Conservation (phyloP, 2,113 vertebrate species). For the Rhagologus leucostigma region DNA sequence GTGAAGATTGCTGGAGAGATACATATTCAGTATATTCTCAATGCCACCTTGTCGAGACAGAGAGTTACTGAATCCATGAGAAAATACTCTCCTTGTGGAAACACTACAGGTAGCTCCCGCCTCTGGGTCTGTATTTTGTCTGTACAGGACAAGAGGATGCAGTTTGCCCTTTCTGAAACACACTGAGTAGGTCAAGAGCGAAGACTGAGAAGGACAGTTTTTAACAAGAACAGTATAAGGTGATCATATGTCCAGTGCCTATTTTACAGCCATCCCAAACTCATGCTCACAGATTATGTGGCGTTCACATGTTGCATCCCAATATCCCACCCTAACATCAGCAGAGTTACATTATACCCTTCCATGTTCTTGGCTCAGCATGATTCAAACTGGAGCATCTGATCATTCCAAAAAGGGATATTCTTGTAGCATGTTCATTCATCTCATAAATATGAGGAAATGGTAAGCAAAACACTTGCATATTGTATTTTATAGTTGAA, state of each 20-base stretch:
- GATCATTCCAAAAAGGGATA: background rate
- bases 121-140: background rate
- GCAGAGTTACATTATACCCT: background rate
- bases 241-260: background rate
- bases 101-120: background rate
- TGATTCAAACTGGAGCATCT: background rate
- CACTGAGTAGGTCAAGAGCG: background rate
- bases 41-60: background rate
- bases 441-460: background rate
- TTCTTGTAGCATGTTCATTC: background rate
- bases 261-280: background rate
- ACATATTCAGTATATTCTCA: background rate
- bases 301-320: background rate
- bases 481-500: background rate
- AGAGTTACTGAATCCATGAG: background rate
- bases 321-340: background rate
- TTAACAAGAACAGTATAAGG: background rate
- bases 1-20: background rate
- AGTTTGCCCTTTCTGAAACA: background rate
- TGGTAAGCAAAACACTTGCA: background rate
- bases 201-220: background rate
- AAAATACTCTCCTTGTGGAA: background rate
- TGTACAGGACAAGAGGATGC: background rate
- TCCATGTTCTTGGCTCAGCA: background rate
- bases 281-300: background rate